Evolutionary conservation across 2,797 vertebrate genomes (phyloP).

Genomic region (Cetoscarus ocellatus): DNA sequence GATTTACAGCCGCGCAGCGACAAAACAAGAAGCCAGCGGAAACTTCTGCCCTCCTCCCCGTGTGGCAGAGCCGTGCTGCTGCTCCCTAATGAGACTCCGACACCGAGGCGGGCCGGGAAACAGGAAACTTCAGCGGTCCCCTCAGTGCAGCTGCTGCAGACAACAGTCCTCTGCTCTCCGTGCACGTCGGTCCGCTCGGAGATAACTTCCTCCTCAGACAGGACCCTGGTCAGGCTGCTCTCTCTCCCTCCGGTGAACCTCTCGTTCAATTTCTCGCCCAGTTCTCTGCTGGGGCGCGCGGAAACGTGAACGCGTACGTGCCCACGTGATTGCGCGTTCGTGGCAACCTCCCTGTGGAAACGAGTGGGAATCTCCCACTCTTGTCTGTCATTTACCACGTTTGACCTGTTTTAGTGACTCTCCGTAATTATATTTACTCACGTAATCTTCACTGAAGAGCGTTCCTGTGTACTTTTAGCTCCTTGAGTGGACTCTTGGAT

Average conservation of each 20-base stretch:
- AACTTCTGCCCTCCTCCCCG: constrained; percentile 77
- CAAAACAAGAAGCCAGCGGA: constrained; percentile 69
- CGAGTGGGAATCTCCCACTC: constrained; percentile 35
- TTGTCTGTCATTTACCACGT: neutral
- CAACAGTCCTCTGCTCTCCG: constrained; percentile 21
- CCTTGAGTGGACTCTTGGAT: too few relatives aligned
- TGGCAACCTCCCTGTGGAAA: neutral
- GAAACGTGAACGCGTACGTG: constrained; percentile 57
- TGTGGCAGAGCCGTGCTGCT: constrained; percentile 41
- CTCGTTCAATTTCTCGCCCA: constrained; percentile 61
- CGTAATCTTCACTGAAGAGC: too few relatives aligned
- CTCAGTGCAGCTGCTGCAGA: constrained; percentile 40
- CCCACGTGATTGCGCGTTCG: constrained; percentile 53
- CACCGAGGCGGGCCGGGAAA: neutral
- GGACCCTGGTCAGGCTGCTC: constrained; percentile 53
- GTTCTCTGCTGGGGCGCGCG: constrained; percentile 49
- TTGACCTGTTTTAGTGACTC: neutral
- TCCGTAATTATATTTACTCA: too few relatives aligned
- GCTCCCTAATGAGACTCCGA: constrained; percentile 34
- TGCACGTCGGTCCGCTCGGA: constrained; percentile 43
- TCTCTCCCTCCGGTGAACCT: constrained; percentile 43
- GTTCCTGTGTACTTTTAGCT: too few relatives aligned
- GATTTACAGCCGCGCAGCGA: constrained; percentile 71
- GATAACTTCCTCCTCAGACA: constrained; percentile 50
- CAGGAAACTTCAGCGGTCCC: constrained; percentile 10